Conservation (phyloP, 2,113 vertebrate species). For the Melanerpes aurifrons region DNA sequence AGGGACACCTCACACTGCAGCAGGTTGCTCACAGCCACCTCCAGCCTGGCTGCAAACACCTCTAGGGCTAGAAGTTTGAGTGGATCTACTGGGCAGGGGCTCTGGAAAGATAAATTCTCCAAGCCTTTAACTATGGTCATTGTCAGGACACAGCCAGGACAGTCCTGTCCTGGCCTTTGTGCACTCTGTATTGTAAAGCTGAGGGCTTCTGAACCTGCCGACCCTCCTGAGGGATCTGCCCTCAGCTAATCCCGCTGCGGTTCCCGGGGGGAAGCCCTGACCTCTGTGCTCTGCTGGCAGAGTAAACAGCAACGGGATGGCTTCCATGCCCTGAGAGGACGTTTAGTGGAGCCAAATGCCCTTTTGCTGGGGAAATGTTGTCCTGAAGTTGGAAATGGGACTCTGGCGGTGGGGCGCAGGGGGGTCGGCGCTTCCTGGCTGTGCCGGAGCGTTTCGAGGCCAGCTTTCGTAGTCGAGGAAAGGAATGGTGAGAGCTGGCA, state of each 20-base stretch:
- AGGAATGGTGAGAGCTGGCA: not conserved
- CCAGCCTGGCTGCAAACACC: no score
- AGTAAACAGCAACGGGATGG: rapidly evolving
- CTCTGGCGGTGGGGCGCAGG: not conserved
- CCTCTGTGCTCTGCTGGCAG: not conserved
- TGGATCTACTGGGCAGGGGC: not conserved
- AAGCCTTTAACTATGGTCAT: not conserved
- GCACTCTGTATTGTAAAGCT: not conserved
- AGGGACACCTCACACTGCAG: no score
- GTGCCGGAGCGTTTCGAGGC: not conserved
- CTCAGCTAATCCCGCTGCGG: not conserved
- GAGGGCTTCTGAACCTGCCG: not conserved
- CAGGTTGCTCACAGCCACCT: no score
- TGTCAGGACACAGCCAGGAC: not conserved
- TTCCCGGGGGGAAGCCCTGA: not conserved
- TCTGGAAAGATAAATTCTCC: not conserved
- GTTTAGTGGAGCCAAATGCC: not conserved
- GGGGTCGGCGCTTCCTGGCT: not conserved
- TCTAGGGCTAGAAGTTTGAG: not conserved
- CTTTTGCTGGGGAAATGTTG: not conserved
- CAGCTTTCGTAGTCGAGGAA: not conserved
- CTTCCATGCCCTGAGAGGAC: not conserved
- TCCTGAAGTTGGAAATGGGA: not conserved
- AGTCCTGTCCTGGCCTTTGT: not conserved
- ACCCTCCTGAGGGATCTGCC: not conserved